Evolutionary conservation across 2,888 invertebrate genomes (phyloP), one percentile per base, ranked within the genome.

Genomic region (Pristionchus entomophagus): DNA sequence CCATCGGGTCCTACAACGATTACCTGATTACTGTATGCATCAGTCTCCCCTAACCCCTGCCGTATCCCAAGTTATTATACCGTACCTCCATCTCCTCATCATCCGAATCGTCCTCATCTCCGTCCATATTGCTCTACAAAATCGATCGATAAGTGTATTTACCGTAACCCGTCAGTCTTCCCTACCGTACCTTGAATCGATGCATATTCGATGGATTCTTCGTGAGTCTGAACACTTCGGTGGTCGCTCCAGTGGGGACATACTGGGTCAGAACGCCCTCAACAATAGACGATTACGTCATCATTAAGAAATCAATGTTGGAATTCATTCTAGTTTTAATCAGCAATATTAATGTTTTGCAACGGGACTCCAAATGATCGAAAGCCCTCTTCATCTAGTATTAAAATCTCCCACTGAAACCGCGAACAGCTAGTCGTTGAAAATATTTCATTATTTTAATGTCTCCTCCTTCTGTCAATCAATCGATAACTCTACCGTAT

Each of bases 31-130:
- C 35, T 32, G 8, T 38, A 22, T 12, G 10, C 35, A 6, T 12
- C 38, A 29, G 8, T 73, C 12, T 41, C 45, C 45, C 65, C 22
- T 35, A 26, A 6, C 35, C 83, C n/a, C n/a, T n/a, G n/a, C n/a
- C n/a, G n/a, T n/a, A n/a, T n/a, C n/a, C n/a, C n/a, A n/a, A n/a
- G n/a, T n/a, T n/a, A n/a, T n/a, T n/a, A 29, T 85, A 87, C 19
- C 89, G 88, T 73, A 89, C 90, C 10, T 87, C 86, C 22, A 86
- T 86, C 51, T 86, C 85, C n/a, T 88, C 87, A n/a, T 89, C 89
- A 49, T 87, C 88, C n/a, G 87, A 87, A 19, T 88, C 87, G 19
- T 86, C 86, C 78, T 85, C 88, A 19, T 87, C 88, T 26, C 84
- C 80, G 29, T 84, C 80, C 29, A 45, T 41, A 22, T 59, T 81